A percentile compares a stretch with the other conserved stretches of the same genome.
Evolutionary conservation across 2,113 vertebrate genomes (phyloP).

Genomic region (Stigmatopora nigra): DNA sequence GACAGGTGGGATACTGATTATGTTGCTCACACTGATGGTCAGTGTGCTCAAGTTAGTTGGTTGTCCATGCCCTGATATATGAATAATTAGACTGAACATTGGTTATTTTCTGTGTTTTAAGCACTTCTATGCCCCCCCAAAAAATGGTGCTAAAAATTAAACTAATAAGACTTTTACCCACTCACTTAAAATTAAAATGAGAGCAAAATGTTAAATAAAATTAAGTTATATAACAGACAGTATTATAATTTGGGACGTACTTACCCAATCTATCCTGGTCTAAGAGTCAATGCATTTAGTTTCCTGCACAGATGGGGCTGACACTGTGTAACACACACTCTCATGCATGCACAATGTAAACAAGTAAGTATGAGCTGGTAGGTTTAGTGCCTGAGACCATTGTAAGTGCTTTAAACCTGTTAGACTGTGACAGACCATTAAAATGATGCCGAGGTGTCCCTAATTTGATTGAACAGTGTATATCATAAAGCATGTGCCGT

Average conservation of each 20-base stretch:
- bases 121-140: too few relatives aligned
- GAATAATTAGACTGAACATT: too few relatives aligned
- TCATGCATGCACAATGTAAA: conserved; percentile 66
- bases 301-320: conserved; percentile 58
- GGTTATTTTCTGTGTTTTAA: too few relatives aligned
- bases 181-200: too few relatives aligned
- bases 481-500: conserved; percentile 49
- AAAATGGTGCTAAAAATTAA: too few relatives aligned
- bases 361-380: conserved; percentile 71
- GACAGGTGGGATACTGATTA: too few relatives aligned
- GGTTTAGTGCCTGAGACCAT: conserved; percentile 71
- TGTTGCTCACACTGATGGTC: too few relatives aligned
- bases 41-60: too few relatives aligned
- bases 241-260: not conserved
- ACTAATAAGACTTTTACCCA: too few relatives aligned
- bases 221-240: not conserved
- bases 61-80: too few relatives aligned
- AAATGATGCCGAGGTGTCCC: conserved; percentile 68
- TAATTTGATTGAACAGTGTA: conserved; percentile 62
- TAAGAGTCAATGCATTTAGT: conserved; percentile 66
- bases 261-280: conserved; percentile 39
- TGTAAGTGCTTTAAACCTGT: conserved; percentile 72
- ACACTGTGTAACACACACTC: conserved; percentile 39
- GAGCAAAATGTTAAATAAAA: conserved; percentile 3
- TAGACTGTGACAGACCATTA: conserved; percentile 76